Conservation (phyloP, 1,140 invertebrate genomes). For the Agrypnia vestita region DNA sequence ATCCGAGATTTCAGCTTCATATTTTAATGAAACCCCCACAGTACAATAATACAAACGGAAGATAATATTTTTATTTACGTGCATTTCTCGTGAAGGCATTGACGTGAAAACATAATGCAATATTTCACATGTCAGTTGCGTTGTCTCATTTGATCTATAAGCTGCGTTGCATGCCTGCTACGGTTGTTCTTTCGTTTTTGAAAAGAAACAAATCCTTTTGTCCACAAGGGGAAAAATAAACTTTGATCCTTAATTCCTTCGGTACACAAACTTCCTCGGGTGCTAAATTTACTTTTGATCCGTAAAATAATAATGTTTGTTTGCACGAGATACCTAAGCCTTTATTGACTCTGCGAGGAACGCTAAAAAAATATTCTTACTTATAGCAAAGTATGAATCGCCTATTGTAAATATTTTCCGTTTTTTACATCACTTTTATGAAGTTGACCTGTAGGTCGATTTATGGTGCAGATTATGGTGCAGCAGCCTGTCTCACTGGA, state of each 20-base stretch:
- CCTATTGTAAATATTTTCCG: not conserved
- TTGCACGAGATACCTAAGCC: conserved; percentile 14
- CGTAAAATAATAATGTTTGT: conserved; percentile 29
- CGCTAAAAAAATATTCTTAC: conserved; percentile 4
- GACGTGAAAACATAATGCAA: conserved; percentile 27
- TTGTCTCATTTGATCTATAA: conserved; percentile 10
- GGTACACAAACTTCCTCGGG: conserved; percentile 26
- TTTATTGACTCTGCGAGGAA: not conserved
- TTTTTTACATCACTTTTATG: not conserved
- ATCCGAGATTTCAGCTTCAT: no score
- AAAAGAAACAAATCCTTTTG: conserved; percentile 21
- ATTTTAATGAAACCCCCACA: no score
- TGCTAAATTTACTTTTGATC: conserved; percentile 15
- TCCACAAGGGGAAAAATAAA: conserved; percentile 26
- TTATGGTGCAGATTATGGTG: no score
- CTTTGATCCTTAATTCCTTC: conserved; percentile 5
- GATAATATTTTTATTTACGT: conserved; percentile 19
- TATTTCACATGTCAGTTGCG: conserved; percentile 27
- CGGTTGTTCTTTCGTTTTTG: not conserved
- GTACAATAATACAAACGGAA: no score
- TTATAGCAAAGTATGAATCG: conserved; percentile 4
- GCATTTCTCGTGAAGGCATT: not conserved
- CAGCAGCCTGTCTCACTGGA: no score
- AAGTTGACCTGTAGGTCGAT: not conserved
- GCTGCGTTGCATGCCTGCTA: not conserved